Evolutionary conservation across 2,888 invertebrate species (phyloP).

Genomic region (Brachylomia viminalis): DNA sequence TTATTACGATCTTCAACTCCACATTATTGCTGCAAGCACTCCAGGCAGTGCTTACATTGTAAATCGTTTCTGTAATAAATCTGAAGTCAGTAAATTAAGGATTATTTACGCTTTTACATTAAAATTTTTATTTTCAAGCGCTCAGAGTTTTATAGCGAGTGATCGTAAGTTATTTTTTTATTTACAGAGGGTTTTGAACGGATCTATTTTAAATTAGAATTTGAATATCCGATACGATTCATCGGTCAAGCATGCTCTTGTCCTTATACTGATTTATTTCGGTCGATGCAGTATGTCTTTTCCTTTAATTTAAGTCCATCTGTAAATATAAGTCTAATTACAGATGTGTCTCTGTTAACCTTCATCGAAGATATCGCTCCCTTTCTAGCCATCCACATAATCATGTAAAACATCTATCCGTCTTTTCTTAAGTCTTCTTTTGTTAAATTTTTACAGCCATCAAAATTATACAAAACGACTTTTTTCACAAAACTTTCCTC

Average conservation of each 20-base stretch:
- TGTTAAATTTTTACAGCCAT: neutral
- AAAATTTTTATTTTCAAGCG: slow-evolving; percentile 36
- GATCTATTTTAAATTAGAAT: neutral
- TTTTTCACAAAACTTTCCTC: neutral
- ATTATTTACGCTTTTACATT: slow-evolving; percentile 55
- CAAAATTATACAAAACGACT: neutral
- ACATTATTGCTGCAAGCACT: slow-evolving; percentile 45
- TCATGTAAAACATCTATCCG: neutral
- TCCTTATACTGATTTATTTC: neutral
- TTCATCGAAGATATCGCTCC: neutral
- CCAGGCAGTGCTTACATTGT: slow-evolving; percentile 50
- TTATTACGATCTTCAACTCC: slow-evolving; percentile 35
- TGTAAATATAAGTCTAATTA: no score
- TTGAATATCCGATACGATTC: neutral
- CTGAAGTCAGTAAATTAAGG: slow-evolving; percentile 44
- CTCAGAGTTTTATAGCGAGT: slow-evolving; percentile 35
- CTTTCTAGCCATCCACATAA: neutral
- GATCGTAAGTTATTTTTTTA: slow-evolving; percentile 12
- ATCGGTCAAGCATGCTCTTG: neutral
- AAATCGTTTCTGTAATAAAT: slow-evolving; percentile 58
- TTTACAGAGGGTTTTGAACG: neutral
- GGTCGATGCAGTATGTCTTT: neutral
- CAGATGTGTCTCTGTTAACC: neutral
- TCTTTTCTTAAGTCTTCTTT: neutral
- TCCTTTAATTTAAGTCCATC: neutral